A percentile compares a stretch with the other conserved stretches of the same genome.
phyloP scores from a whole-genome alignment of 2,113 vertebrate genomes.

The Danionella cerebrum region DNA sequence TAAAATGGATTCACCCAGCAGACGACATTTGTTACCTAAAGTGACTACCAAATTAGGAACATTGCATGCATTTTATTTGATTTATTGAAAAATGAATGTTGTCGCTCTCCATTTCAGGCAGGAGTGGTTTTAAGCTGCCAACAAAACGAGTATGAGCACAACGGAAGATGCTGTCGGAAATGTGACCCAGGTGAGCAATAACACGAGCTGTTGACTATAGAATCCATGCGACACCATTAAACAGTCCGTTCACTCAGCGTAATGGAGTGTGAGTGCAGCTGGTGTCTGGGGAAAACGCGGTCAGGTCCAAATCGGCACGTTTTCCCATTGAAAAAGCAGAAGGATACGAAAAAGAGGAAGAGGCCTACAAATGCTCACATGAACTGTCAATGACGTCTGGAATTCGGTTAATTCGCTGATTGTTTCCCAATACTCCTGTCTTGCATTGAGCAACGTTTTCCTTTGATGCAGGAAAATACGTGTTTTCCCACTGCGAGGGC shows the following conservation, averaged over 20 bases:
- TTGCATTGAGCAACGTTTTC: not conserved
- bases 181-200: constrained; percentile 61
- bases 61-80: not conserved
- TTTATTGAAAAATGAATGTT: not conserved
- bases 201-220: not conserved
- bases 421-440: not conserved
- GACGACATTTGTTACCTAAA: not conserved
- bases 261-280: not conserved
- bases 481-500: constrained; percentile 67
- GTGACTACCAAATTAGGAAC: not conserved
- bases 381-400: not conserved
- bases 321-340: constrained; percentile 5
- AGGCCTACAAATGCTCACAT: not conserved
- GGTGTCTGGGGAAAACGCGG: not conserved
- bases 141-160: constrained; percentile 46
- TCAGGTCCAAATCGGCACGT: not conserved
- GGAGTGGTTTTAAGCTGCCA: constrained; percentile 48
- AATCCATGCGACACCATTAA: not conserved
- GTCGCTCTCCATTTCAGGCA: constrained; percentile 43
- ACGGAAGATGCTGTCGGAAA: constrained; percentile 55
- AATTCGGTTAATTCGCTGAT: not conserved
- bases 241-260: not conserved
- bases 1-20: not conserved
- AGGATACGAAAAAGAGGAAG: constrained; percentile 12
- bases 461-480: constrained; percentile 62